phyloP scores from a whole-genome alignment of 2,113 vertebrate genomes.

The Gallinago paraguaiae region DNA sequence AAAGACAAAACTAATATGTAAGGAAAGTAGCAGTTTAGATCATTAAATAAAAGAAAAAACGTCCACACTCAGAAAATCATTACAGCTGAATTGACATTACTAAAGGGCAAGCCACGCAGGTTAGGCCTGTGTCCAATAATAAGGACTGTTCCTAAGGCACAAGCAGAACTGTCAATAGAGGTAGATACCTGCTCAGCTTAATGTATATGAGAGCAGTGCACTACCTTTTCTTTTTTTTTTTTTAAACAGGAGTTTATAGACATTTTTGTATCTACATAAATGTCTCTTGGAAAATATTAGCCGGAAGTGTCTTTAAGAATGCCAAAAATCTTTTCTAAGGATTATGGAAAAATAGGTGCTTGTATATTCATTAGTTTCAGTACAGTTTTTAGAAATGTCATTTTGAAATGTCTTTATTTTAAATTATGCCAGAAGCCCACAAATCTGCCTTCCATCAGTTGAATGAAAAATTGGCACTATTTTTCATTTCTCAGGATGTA shows the following conservation, averaged over 20 bases:
- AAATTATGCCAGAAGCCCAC: neutral
- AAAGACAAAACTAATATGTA: neutral
- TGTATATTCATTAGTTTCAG: neutral
- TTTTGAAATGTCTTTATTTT: neutral
- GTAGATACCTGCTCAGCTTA: neutral
- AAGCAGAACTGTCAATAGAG: neutral
- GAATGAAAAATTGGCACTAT: neutral
- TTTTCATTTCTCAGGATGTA: neutral
- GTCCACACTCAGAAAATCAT: neutral
- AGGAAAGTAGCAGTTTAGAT: neutral
- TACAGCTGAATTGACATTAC: neutral
- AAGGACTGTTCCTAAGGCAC: neutral
- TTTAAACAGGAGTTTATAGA: neutral
- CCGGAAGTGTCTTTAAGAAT: neutral
- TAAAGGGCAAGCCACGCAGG: neutral
- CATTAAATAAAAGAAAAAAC: neutral
- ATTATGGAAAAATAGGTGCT: neutral
- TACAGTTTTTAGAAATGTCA: neutral
- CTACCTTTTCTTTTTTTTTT: neutral
- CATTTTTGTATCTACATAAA: neutral
- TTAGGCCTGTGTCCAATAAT: neutral
- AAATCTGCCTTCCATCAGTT: neutral
- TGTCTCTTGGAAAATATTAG: neutral
- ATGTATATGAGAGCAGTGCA: neutral
- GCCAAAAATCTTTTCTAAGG: neutral